A percentile compares a stretch with the other conserved stretches of the same genome.
Evolutionary conservation across 2,113 vertebrate species (phyloP).

Genomic region (Percopsis transmontana): DNA sequence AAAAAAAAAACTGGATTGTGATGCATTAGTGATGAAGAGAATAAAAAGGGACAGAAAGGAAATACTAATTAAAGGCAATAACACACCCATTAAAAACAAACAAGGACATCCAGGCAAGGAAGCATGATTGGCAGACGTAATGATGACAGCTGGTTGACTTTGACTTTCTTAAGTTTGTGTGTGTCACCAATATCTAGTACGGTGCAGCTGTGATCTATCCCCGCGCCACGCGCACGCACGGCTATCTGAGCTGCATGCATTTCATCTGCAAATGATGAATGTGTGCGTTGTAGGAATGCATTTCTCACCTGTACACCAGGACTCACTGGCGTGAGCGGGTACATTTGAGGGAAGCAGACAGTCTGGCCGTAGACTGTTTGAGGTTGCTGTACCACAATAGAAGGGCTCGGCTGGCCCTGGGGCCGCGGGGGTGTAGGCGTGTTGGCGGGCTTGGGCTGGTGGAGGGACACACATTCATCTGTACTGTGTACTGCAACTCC

Average conservation of each 20-base stretch:
- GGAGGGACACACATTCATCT: neutral
- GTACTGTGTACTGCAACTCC: too few species aligned
- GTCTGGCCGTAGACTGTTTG: slow-evolving; percentile 91
- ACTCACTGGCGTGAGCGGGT: slow-evolving; percentile 93
- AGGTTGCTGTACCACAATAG: slow-evolving; percentile 94
- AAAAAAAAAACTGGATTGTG: neutral
- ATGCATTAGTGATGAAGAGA: slow-evolving; percentile 8
- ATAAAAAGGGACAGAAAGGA: neutral
- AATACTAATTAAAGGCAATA: neutral
- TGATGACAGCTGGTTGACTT: neutral
- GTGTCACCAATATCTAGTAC: neutral
- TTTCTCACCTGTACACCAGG: slow-evolving; percentile 93
- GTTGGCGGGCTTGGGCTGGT: slow-evolving; percentile 94
- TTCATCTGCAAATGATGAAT: neutral
- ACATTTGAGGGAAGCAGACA: slow-evolving; percentile 98
- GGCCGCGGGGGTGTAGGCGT: slow-evolving; percentile 95
- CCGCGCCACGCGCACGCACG: neutral
- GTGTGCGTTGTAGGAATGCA: neutral
- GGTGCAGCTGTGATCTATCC: slow-evolving; percentile 5
- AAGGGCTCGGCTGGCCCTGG: slow-evolving; percentile 96
- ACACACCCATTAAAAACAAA: neutral
- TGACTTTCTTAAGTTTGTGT: neutral
- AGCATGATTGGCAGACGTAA: neutral
- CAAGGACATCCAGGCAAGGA: neutral
- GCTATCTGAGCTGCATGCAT: neutral